A percentile compares a stretch with the other conserved stretches of the same genome.
These are phyloP conservation scores for Atherinosoma microstoma DNA, from an alignment of 2,797 vertebrate genomes.

Conservation along the genomic window DNA sequence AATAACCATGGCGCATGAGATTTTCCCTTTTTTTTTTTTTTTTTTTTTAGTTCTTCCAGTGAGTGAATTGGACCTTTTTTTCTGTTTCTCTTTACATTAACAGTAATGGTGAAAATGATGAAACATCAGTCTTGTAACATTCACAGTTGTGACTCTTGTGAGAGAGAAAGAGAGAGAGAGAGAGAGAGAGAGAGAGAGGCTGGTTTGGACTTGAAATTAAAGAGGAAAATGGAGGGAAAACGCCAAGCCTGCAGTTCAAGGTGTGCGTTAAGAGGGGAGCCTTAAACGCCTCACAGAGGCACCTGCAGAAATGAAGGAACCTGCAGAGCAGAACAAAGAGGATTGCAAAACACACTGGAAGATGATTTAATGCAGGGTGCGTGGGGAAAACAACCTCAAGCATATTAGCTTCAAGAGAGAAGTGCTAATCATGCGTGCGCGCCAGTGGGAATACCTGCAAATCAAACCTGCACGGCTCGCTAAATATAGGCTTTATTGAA, in stretches of 20 bases:
- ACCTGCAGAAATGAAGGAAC: conserved; percentile 51
- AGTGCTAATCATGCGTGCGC: conserved; percentile 71
- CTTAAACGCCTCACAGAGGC: conserved; percentile 54
- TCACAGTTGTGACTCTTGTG: conserved; percentile 62
- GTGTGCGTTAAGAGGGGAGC: conserved; percentile 26
- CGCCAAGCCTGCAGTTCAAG: conserved; percentile 55
- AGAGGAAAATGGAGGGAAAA: conserved; percentile 21
- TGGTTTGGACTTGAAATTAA: conserved; percentile 22
- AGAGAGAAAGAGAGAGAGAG: conserved; percentile 39
- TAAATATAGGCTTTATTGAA: conserved; percentile 54
- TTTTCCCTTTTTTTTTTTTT: conserved; percentile 18
- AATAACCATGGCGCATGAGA: conserved; percentile 70
- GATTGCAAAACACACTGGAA: conserved; percentile 62
- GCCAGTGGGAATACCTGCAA: conserved; percentile 54
- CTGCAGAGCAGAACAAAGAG: conserved; percentile 73
- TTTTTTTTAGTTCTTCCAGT: not conserved
- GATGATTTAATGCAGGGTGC: conserved; percentile 71
- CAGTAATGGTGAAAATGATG: conserved; percentile 72
- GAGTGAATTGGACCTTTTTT: conserved; percentile 54
- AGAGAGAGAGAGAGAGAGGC: conserved; percentile 15
- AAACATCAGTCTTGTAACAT: conserved; percentile 71
- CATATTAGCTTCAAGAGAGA: conserved; percentile 63
- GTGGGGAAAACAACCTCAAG: conserved; percentile 61
- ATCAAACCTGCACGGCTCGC: conserved; percentile 20
- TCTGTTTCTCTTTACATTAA: conserved; percentile 60